Percentiles rank a stretch among this genome's conserved stretches.
phyloP scores from a whole-genome alignment of 2,113 vertebrate genomes.

The Alexandromys fortis region DNA sequence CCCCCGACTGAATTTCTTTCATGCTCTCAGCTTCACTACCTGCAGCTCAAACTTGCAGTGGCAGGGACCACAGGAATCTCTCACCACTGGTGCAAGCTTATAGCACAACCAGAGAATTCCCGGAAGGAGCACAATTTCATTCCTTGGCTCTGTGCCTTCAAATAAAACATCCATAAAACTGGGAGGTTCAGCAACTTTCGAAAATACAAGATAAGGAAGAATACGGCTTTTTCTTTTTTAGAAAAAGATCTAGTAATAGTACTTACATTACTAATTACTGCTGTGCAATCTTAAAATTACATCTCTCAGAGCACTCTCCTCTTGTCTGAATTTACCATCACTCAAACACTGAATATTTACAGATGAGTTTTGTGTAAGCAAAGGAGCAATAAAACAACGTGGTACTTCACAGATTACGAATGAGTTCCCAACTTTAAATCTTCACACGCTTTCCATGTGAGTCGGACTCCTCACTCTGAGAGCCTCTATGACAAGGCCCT shows the following conservation, averaged over 20 bases:
- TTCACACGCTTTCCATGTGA: slow-evolving; percentile 31
- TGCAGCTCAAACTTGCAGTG: background rate
- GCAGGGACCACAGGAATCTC: background rate
- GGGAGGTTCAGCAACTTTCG: background rate
- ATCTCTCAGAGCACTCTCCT: background rate
- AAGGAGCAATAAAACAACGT: slow-evolving; percentile 30
- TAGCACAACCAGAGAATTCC: background rate
- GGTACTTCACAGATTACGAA: slow-evolving; percentile 1
- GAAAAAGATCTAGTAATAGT: background rate
- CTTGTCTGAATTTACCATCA: slow-evolving; percentile 37
- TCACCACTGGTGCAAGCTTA: background rate
- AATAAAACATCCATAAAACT: slow-evolving; percentile 50
- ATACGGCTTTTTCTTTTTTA: background rate
- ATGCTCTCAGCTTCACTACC: background rate
- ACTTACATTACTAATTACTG: slow-evolving; percentile 30
- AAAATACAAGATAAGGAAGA: slow-evolving; percentile 48
- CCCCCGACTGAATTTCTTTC: background rate
- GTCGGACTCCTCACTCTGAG: background rate
- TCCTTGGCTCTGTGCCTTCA: slow-evolving; percentile 14
- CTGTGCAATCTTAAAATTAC: slow-evolving; percentile 40
- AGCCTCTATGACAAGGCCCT: background rate
- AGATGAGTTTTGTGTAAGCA: slow-evolving; percentile 36
- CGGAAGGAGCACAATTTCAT: background rate
- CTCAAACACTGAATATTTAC: slow-evolving; percentile 11
- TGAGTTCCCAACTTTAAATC: slow-evolving; percentile 46